Evolutionary conservation across 2,113 vertebrate genomes (phyloP), one percentile per base, ranked within the genome.

Genomic region (Jaculus jaculus): DNA sequence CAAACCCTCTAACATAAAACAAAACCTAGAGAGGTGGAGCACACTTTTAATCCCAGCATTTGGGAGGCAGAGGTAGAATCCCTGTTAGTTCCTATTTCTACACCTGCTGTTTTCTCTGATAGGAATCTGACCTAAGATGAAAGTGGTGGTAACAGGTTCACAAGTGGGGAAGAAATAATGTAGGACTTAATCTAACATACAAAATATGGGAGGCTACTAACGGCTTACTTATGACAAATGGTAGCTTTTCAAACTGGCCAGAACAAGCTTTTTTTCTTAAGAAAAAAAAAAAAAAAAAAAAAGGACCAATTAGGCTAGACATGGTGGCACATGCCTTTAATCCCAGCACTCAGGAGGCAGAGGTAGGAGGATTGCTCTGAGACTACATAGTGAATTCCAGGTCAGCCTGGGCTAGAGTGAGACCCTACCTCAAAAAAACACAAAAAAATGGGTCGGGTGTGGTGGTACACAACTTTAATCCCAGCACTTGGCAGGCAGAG

Each of bases 181-280:
- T 0, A 63, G 51, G 18, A 92, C 32, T 39, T 96, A 84, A 78
- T 75, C 63, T 84, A 94, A 71, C 26, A 89, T 26, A 91, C 0
- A 95, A 90, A 94, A 73, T 78, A 89, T 63, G 81, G 42, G 65
- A 47, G 13, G 32, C n/a, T 84, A 71, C 94, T 37, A 51, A 89
- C 32, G 80, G n/a, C 81, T 90, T 66, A 96, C 32, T 91, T n/a
- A 68, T 47, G 47, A 89, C 65, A 93, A 94, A 92, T n/a, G 34
- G 13, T 73, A 26, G 86, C 21, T 89, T 92, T 92, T 72, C 71
- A 84, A 80, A 89, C 32, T 83, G 39, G 16, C 39, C n/a, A 75
- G 28, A 95, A 91, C 2, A 88, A 39, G 73, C 28, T 39, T 2
- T 1, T 34, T 47, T 47, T 37, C 37, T 71, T 87, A 66, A 68